Evolutionary conservation across 2,113 vertebrate species (phyloP), one percentile per base, ranked within the genome.

Genomic region (Eurystomus gularis): DNA sequence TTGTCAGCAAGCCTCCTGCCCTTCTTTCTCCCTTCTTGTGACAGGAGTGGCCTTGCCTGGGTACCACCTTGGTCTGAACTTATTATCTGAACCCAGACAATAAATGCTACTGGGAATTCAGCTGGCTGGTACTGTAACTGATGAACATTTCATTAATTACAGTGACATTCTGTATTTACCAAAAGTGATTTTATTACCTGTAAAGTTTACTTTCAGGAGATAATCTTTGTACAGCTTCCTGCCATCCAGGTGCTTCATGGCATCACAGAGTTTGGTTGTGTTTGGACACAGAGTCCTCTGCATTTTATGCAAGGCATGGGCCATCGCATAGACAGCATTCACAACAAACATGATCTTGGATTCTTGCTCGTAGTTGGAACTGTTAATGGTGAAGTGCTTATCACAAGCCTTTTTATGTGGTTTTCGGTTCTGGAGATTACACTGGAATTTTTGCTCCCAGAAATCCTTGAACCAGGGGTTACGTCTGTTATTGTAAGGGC

Each of bases 331-430:
- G 40, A 99, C 99, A 0, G 99, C 99, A 6, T 99, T 99, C 76
- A 99, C 98, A 71, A 99, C 99, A 93, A 99, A 99, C 99, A 99
- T 99, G 97, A 99, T 99, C 97, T 99, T 99, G 81, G 99, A 99
- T 96, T 99, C 99, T 23, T 99, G 99, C 82, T 99, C 99, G 1
- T 99, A 99, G 94, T 98, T 99, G 68, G 97, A 98, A 69, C 98
- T 98, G 97, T 99, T 98, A 72, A 99, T 98, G 31, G 97, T 97
- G 96, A 99, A 96, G 92, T 98, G 98, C 86, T 98, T 98, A 57
- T 99, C 99, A 66, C 99, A 99, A 5, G 94, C 60, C 10, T 97
- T 98, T 68, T 92, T 95, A 35, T 98, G 97, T 3, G 95, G 95
- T 9, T 96, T 96, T 86, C 97, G 88, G 88, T 95, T 98, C 61